phyloP scores from a whole-genome alignment of 1,140 invertebrate species.

The Apocrypta bakeri region DNA sequence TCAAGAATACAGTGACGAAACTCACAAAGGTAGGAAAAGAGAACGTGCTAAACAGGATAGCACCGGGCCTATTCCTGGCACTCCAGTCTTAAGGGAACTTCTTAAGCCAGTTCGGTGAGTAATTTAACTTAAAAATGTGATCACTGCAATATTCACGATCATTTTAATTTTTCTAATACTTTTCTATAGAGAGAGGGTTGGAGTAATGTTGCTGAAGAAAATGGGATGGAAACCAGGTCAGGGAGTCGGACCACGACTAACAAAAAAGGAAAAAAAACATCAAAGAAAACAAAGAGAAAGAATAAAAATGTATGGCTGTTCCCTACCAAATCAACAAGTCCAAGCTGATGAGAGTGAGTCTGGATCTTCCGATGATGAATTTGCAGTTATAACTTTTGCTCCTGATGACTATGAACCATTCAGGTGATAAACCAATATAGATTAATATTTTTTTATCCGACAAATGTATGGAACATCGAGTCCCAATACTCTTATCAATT shows the following conservation, averaged over 20 bases:
- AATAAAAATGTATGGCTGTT: conserved; percentile 83
- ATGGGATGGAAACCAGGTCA: conserved; percentile 95
- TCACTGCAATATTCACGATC: neutral
- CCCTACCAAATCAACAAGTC: conserved; percentile 71
- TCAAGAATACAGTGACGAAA: conserved; percentile 79
- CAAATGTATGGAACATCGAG: too few species aligned
- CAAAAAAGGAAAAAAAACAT: conserved; percentile 76
- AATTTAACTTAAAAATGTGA: conserved; percentile 20
- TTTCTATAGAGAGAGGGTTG: conserved; percentile 85
- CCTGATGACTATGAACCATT: conserved; percentile 88
- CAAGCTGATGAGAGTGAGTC: conserved; percentile 68
- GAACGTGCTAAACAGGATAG: conserved; percentile 70
- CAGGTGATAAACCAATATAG: conserved; percentile 55
- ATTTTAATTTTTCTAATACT: conserved; percentile 50
- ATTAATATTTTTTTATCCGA: too few species aligned
- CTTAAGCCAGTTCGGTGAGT: conserved; percentile 83
- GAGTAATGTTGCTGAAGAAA: conserved; percentile 87
- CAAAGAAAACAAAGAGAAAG: conserved; percentile 66
- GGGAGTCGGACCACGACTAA: conserved; percentile 87
- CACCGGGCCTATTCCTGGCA: conserved; percentile 86
- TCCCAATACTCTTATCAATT: conserved; percentile 31
- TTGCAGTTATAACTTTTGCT: conserved; percentile 82
- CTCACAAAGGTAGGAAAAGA: conserved; percentile 74
- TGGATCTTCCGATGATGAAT: conserved; percentile 78
- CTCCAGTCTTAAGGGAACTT: conserved; percentile 85